Base-by-base conservation (phyloP, 2,888 invertebrate species). In the Stenodera caucasica region DNA sequence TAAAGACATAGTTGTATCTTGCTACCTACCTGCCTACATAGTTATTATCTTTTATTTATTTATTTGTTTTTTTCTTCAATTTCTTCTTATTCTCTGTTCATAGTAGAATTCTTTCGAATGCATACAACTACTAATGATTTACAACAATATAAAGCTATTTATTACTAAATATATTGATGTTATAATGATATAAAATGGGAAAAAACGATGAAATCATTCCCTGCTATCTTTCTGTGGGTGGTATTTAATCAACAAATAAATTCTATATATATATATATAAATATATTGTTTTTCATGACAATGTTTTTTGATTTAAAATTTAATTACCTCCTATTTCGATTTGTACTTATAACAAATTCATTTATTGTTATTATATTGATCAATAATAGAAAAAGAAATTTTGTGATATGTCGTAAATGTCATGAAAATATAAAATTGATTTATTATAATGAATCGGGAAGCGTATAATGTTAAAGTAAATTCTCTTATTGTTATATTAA, bases 91-190 rank as follows among this genome's bases (percentile, higher is more conserved):
- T 45, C 45, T 45, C 45, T 45, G 21, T 45, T 52, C 11, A 33
- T 26, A 33, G 29, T n/a, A n/a, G 12, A 52, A 52, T 32, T 32
- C 52, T 52, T 30, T 52, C n/a, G 15, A 52, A 52, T n/a, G n/a
- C n/a, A 40, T 45, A 45, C 33, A 30, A 52, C 18, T 52, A 32
- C 32, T 52, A 32, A 52, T 52, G 52, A 52, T 52, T 52, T 52
- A 52, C 33, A 29, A 33, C 52, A 52, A 52, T 52, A 52, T 32
- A 30, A 52, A 14, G 32, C 52, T 32, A 52, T 52, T 52, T 52
- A 52, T 52, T 21, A 21, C 30, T 14, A n/a, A n/a, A n/a, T n/a
- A n/a, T n/a, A n/a, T n/a, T n/a, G n/a, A n/a, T n/a, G n/a, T n/a
- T 45, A 21, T 45, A 45, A 21, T 45, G 45, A 18, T 45, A 21